A percentile compares a stretch with the other conserved stretches of the same genome.
phyloP scores from a whole-genome alignment of 2,888 invertebrate species.

The Nymphalis c-album region DNA sequence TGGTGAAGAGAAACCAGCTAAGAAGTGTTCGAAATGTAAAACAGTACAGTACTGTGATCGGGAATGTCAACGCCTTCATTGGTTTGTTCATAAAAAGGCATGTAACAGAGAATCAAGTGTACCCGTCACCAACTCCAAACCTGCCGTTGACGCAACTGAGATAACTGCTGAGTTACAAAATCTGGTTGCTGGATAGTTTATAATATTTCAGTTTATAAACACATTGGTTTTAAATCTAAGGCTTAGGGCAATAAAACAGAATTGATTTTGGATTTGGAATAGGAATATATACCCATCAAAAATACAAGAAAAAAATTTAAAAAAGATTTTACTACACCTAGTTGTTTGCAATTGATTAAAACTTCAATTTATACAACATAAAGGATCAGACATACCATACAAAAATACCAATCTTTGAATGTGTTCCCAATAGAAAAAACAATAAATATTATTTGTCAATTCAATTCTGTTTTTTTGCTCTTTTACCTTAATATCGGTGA shows the following conservation, averaged over 20 bases:
- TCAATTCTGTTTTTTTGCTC: not conserved
- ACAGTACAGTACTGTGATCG: conserved; percentile 95
- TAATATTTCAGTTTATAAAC: conserved; percentile 8
- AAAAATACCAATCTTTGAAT: no score
- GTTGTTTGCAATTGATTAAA: no score
- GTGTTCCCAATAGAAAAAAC: not conserved
- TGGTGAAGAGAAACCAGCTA: conserved; percentile 92
- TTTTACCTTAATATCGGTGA: conserved; percentile 4
- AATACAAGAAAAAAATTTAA: no score
- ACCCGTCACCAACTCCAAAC: conserved; percentile 53
- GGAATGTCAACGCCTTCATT: conserved; percentile 96
- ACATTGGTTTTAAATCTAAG: conserved; percentile 10
- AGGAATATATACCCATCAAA: no score
- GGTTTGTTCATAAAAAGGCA: conserved; percentile 94
- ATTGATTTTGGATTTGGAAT: not conserved
- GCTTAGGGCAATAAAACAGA: not conserved
- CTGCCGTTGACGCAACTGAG: conserved; percentile 70
- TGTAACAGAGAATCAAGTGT: conserved; percentile 85
- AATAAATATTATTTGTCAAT: not conserved
- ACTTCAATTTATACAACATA: no score
- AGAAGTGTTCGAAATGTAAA: conserved; percentile 97
- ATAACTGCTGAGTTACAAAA: conserved; percentile 78
- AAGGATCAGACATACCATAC: no score
- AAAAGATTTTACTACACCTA: no score
- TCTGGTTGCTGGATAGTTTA: conserved; percentile 66